phyloP scores from a whole-genome alignment of 2,797 vertebrate species.

The Acanthurus tractus region DNA sequence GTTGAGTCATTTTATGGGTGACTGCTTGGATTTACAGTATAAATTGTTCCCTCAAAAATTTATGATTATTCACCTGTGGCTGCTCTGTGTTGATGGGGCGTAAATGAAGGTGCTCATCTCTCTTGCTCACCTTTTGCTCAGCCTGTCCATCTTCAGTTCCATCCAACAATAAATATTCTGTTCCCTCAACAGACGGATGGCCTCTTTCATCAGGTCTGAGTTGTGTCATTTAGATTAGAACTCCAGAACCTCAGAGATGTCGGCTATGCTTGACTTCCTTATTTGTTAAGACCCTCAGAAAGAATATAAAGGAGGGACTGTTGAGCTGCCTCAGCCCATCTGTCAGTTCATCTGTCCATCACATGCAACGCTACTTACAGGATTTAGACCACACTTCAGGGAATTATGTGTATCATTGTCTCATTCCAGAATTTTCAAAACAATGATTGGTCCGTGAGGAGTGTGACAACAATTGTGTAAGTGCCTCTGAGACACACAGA shows the following conservation, averaged over 20 bases:
- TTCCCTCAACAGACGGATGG: slow-evolving; percentile 21
- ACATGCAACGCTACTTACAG: neutral
- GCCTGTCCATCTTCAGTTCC: slow-evolving; percentile 27
- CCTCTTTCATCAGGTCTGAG: slow-evolving; percentile 42
- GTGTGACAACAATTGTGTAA: neutral
- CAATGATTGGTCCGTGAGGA: neutral
- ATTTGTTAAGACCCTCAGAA: slow-evolving; percentile 14
- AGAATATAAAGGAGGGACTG: slow-evolving; percentile 1
- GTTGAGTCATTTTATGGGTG: slow-evolving; percentile 11
- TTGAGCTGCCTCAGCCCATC: slow-evolving; percentile 11
- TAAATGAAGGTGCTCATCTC: slow-evolving; percentile 23
- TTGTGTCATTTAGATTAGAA: slow-evolving; percentile 42
- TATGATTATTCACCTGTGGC: slow-evolving; percentile 17
- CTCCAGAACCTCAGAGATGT: slow-evolving; percentile 16
- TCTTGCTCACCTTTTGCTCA: slow-evolving; percentile 25
- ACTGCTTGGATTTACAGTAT: slow-evolving; percentile 3
- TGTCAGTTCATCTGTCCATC: slow-evolving; percentile 21
- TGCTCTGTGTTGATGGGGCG: neutral
- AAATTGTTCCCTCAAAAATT: slow-evolving; percentile 6
- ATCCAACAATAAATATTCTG: slow-evolving; percentile 50
- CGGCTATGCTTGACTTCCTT: neutral
- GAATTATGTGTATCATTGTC: slow-evolving; percentile 13
- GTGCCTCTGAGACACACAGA: neutral
- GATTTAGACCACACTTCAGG: neutral
- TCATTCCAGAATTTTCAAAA: slow-evolving; percentile 12